Evolutionary conservation across 1,140 invertebrate genomes (phyloP).

Genomic region (Diorhabda elongata): DNA sequence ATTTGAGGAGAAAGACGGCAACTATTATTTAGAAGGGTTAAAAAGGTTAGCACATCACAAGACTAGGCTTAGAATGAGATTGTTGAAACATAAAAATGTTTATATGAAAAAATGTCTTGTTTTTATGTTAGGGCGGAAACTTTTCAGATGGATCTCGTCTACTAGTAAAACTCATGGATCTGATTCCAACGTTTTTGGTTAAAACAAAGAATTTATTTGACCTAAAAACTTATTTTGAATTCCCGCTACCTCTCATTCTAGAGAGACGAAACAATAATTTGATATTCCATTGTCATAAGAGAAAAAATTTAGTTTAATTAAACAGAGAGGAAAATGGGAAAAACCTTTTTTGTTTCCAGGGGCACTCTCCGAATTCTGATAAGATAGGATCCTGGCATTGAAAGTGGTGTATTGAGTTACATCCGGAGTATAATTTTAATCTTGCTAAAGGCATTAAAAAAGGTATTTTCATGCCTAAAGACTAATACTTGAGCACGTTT

Average conservation of each 20-base stretch:
- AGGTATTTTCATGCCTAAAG: slow-evolving; percentile 18
- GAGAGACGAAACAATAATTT: not conserved
- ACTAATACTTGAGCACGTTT: slow-evolving; percentile 16
- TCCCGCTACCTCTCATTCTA: not conserved
- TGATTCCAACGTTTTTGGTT: too few relatives aligned
- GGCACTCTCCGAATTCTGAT: slow-evolving; percentile 6
- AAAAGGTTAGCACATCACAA: too few relatives aligned
- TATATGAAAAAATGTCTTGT: too few relatives aligned
- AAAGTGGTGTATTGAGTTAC: slow-evolving; percentile 18
- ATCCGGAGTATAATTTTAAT: slow-evolving; percentile 16
- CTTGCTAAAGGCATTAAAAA: slow-evolving; percentile 12
- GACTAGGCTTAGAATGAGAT: too few relatives aligned
- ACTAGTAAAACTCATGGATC: too few relatives aligned
- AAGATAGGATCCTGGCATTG: slow-evolving; percentile 11
- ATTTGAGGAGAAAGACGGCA: too few relatives aligned
- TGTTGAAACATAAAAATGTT: too few relatives aligned
- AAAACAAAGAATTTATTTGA: too few relatives aligned
- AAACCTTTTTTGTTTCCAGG: slow-evolving; percentile 5
- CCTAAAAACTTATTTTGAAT: not conserved
- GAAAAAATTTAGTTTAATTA: not conserved
- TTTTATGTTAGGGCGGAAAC: too few relatives aligned
- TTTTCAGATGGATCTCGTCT: too few relatives aligned
- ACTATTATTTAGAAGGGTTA: too few relatives aligned
- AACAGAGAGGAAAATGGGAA: not conserved
- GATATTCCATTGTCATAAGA: not conserved